phyloP scores from a whole-genome alignment of 2,888 invertebrate species.

The Craniophora ligustri region DNA sequence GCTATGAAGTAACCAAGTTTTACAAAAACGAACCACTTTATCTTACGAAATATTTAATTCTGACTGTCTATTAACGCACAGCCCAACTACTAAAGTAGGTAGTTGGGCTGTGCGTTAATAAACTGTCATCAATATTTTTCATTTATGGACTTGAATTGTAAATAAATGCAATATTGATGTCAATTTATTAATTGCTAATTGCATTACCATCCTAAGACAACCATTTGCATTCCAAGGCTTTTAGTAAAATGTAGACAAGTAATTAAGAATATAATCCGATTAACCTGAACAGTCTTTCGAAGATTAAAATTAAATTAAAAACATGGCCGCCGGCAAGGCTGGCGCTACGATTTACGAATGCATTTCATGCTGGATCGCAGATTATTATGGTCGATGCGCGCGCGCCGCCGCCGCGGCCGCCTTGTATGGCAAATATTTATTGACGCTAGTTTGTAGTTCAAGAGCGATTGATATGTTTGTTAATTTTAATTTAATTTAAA shows the following conservation, averaged over 20 bases:
- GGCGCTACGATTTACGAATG: slow-evolving; percentile 14
- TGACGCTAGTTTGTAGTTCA: slow-evolving; percentile 49
- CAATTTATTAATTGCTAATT: slow-evolving; percentile 38
- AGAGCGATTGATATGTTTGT: slow-evolving; percentile 35
- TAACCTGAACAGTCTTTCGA: slow-evolving; percentile 19
- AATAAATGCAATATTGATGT: slow-evolving; percentile 16
- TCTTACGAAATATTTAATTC: too few relatives aligned
- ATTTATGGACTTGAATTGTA: too few relatives aligned
- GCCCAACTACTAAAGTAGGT: too few relatives aligned
- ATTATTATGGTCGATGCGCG: slow-evolving; percentile 25
- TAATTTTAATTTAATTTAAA: slow-evolving; percentile 1
- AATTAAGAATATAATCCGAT: slow-evolving; percentile 31
- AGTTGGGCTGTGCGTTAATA: too few relatives aligned
- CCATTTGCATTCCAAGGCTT: slow-evolving; percentile 40
- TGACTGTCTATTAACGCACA: too few relatives aligned
- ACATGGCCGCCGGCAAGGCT: slow-evolving; percentile 21
- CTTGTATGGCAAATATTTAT: slow-evolving; percentile 48
- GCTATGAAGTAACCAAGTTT: too few relatives aligned
- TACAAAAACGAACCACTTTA: too few relatives aligned
- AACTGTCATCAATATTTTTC: too few relatives aligned
- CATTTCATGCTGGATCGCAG: slow-evolving; percentile 19
- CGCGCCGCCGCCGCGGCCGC: slow-evolving; percentile 20
- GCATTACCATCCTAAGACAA: slow-evolving; percentile 33
- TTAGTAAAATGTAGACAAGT: slow-evolving; percentile 35
- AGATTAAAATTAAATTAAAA: slow-evolving; percentile 20